Evolutionary conservation across 2,113 vertebrate genomes (phyloP).

Genomic region (Peromyscus californicus): DNA sequence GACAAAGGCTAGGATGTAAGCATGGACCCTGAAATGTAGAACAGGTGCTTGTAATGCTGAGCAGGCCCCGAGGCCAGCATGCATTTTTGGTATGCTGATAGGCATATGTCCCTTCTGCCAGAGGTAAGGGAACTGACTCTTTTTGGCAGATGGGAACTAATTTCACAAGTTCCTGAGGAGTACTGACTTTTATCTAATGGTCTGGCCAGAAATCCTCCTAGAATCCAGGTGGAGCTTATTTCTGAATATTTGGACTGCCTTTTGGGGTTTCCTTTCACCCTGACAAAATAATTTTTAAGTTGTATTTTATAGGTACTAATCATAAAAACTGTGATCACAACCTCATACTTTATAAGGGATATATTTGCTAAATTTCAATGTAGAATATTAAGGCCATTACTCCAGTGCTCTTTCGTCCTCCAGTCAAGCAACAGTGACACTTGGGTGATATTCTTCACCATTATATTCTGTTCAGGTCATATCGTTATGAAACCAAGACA

Average conservation of each 20-base stretch:
- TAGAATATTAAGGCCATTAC: background rate
- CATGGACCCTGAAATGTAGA: background rate
- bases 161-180: background rate
- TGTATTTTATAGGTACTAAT: background rate
- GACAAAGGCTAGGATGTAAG: background rate
- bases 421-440: background rate
- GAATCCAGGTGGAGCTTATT: background rate
- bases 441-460: background rate
- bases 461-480: background rate
- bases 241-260: background rate
- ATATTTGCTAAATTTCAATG: conserved; percentile 14
- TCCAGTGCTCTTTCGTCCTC: background rate
- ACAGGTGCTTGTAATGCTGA: background rate
- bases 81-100: background rate
- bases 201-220: background rate
- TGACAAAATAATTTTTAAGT: background rate
- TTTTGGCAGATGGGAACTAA: background rate
- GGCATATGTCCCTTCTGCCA: background rate
- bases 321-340: background rate
- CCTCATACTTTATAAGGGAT: background rate
- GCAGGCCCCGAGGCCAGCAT: background rate
- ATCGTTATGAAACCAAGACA: background rate
- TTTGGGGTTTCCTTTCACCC: background rate
- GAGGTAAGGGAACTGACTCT: background rate
- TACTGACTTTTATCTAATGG: background rate